Conservation (phyloP, 2,888 invertebrate genomes). For the Ditula angustiorana region DNA sequence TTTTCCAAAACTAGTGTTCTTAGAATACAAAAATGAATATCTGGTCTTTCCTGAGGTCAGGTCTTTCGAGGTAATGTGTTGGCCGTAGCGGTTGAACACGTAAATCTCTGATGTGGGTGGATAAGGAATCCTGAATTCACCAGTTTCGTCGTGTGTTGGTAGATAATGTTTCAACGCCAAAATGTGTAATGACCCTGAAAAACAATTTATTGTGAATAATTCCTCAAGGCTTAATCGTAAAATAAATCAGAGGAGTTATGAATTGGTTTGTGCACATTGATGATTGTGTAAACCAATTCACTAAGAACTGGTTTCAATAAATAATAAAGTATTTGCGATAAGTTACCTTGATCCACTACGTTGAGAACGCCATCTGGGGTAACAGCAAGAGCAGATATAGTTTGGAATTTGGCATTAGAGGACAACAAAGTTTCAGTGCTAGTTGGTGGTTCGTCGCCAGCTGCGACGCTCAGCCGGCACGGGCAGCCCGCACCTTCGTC, state of each 20-base stretch:
- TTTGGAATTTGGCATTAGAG: conserved; percentile 95
- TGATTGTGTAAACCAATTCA: no score
- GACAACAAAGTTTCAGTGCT: conserved; percentile 94
- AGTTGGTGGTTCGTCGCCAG: conserved; percentile 88
- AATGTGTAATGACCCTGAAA: conserved; percentile 90
- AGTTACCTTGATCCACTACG: conserved; percentile 96
- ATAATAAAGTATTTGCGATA: not conserved
- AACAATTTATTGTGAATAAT: not conserved
- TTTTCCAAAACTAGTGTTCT: conserved; percentile 98
- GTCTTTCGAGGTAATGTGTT: conserved; percentile 97
- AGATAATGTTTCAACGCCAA: conserved; percentile 94
- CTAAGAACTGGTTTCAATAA: no score
- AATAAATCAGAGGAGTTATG: no score
- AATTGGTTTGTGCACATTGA: no score
- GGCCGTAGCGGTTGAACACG: conserved; percentile 97
- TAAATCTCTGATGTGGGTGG: conserved; percentile 97
- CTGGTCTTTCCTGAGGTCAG: conserved; percentile 97
- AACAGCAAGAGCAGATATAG: conserved; percentile 95
- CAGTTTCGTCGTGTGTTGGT: conserved; percentile 94
- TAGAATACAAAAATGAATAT: conserved; percentile 98
- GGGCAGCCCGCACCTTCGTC: conserved; percentile 80
- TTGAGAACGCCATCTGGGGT: conserved; percentile 98
- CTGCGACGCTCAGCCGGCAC: conserved; percentile 81
- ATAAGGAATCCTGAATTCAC: conserved; percentile 97
- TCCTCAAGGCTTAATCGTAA: no score